These are phyloP conservation scores for Agrochola lychnidis DNA, from an alignment of 2,888 invertebrate species.

Conservation along the genomic window DNA sequence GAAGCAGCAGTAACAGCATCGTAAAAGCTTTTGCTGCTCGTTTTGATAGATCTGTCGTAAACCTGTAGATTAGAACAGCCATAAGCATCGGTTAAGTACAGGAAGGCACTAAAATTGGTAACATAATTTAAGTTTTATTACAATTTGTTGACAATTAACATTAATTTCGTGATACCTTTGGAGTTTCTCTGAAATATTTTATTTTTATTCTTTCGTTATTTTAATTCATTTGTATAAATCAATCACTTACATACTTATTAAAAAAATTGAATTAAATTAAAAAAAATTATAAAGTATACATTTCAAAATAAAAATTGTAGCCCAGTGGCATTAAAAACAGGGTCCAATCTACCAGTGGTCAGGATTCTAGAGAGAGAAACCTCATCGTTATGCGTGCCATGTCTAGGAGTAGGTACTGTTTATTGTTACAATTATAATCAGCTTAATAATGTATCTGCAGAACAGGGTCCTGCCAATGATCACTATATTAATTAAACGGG, in stretches of 20 bases:
- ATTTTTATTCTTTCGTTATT: too few species aligned
- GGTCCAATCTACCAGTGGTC: neutral
- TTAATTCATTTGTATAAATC: too few species aligned
- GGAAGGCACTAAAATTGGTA: neutral
- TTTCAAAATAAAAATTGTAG: too few species aligned
- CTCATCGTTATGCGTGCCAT: neutral
- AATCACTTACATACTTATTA: too few species aligned
- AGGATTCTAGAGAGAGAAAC: neutral
- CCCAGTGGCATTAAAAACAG: too few species aligned
- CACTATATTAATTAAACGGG: neutral
- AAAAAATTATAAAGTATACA: too few species aligned
- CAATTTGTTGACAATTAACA: neutral
- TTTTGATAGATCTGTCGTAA: neutral
- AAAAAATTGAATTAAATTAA: too few species aligned
- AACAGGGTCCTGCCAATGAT: neutral
- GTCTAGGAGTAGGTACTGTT: neutral
- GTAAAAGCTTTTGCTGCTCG: neutral
- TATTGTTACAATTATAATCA: too few species aligned
- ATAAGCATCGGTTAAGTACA: neutral
- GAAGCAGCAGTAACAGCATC: neutral
- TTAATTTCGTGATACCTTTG: neutral
- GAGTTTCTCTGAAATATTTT: too few species aligned
- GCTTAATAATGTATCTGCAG: neutral
- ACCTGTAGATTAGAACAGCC: neutral
- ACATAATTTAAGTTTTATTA: neutral